Conservation (phyloP, 1,140 invertebrate genomes). For the Hylyphantes graminicola region DNA sequence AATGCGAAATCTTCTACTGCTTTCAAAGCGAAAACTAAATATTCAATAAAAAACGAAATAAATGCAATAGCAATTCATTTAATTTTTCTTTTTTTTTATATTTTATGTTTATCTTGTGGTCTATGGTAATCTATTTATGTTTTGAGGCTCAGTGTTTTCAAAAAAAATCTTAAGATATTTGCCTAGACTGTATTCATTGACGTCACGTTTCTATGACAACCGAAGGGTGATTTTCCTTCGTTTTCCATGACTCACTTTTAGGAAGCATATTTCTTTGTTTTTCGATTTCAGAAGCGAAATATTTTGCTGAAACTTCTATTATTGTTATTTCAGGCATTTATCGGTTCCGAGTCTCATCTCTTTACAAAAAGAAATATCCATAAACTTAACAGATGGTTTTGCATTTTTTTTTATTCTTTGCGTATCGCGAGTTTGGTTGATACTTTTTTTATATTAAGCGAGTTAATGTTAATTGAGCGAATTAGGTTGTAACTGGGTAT, state of each 20-base stretch:
- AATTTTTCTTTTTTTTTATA: neutral
- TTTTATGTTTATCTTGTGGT: constrained; percentile 18
- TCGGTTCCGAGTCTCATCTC: neutral
- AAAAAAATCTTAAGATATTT: constrained; percentile 21
- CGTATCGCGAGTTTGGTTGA: neutral
- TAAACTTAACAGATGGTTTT: neutral
- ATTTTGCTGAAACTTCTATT: constrained; percentile 2
- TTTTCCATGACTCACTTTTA: constrained; percentile 8
- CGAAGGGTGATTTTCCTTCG: constrained; percentile 7
- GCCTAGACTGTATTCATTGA: constrained; percentile 39
- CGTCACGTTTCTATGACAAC: constrained; percentile 43
- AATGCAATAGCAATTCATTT: neutral
- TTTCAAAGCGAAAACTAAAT: no score
- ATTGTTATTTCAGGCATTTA: constrained; percentile 15
- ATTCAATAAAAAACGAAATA: neutral
- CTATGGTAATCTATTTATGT: constrained; percentile 8
- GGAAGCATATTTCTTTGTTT: constrained; percentile 24
- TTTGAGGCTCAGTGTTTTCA: neutral
- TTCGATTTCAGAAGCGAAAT: constrained; percentile 24
- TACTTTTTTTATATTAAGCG: no score
- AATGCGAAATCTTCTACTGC: no score
- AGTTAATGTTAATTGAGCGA: no score
- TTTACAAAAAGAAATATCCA: constrained; percentile 7
- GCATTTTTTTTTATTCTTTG: neutral
- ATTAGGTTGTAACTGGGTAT: no score